Conservation (phyloP, 2,797 vertebrate species). For the Microcaecilia unicolor region DNA sequence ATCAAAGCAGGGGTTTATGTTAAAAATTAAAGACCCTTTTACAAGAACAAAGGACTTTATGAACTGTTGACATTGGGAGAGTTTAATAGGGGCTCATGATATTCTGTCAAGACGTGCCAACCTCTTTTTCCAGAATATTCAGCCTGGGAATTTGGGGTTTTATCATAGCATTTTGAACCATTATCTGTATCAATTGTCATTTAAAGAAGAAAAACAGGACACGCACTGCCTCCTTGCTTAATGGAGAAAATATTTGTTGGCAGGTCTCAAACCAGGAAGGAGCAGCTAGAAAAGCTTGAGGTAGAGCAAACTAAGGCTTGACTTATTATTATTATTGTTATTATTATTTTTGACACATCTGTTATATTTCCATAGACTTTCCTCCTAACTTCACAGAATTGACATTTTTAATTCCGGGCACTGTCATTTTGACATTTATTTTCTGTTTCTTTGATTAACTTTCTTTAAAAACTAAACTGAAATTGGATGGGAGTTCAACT, state of each 20-base stretch:
- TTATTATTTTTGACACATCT: slow-evolving; percentile 62
- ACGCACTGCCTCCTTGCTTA: slow-evolving; percentile 74
- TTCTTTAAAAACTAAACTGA: too few relatives aligned
- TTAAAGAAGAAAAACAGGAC: slow-evolving; percentile 55
- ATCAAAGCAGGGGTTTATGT: slow-evolving; percentile 98
- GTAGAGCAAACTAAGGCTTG: too few relatives aligned
- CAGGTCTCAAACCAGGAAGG: slow-evolving; percentile 78
- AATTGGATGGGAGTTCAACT: too few relatives aligned
- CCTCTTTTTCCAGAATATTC: too few relatives aligned
- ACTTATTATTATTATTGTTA: slow-evolving; percentile 92
- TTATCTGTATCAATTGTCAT: too few relatives aligned
- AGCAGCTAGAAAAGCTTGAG: slow-evolving; percentile 81
- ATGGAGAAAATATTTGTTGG: slow-evolving; percentile 89
- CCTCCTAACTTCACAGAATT: too few relatives aligned
- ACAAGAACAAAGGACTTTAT: slow-evolving; percentile 99
- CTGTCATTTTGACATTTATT: too few relatives aligned
- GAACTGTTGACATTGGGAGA: slow-evolving; percentile 99
- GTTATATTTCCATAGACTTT: slow-evolving; percentile 55
- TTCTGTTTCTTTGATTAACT: too few relatives aligned
- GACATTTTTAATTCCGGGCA: too few relatives aligned
- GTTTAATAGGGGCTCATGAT: slow-evolving; percentile 85
- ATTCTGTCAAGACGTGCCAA: slow-evolving; percentile 80
- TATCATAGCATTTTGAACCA: too few relatives aligned
- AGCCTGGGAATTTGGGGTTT: too few relatives aligned
- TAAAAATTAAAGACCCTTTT: slow-evolving; percentile 99